phyloP scores from a whole-genome alignment of 2,797 vertebrate genomes.

The Decapterus maruadsi region DNA sequence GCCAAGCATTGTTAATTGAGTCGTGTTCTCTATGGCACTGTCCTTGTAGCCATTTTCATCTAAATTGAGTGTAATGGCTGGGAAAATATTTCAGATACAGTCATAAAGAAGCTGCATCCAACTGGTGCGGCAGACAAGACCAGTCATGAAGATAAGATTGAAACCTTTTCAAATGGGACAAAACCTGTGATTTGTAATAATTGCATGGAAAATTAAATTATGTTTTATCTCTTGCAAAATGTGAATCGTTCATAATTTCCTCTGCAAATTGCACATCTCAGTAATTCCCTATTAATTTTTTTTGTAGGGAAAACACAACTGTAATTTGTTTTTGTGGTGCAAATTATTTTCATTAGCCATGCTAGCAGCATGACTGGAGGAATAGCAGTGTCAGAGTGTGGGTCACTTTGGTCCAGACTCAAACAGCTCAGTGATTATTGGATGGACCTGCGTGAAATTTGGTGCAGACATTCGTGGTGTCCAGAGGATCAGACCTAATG shows the following conservation, averaged over 20 bases:
- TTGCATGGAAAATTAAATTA: background rate
- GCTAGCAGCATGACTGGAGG: background rate
- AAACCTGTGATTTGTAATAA: slow-evolving; percentile 34
- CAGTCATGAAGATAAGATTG: slow-evolving; percentile 29
- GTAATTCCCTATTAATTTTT: background rate
- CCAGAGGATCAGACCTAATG: background rate
- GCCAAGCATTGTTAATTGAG: slow-evolving; percentile 63
- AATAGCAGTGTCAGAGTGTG: background rate
- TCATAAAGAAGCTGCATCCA: slow-evolving; percentile 35
- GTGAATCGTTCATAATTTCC: slow-evolving; percentile 18
- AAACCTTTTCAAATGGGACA: slow-evolving; percentile 17
- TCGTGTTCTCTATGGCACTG: slow-evolving; percentile 28
- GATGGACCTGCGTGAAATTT: background rate
- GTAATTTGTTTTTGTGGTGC: background rate
- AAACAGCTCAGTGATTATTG: background rate
- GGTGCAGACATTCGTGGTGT: background rate
- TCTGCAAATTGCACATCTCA: background rate
- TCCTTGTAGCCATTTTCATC: slow-evolving; percentile 39
- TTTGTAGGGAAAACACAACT: background rate
- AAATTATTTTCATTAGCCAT: background rate
- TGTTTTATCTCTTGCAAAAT: slow-evolving; percentile 19
- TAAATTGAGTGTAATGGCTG: slow-evolving; percentile 47
- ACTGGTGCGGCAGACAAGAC: slow-evolving; percentile 17
- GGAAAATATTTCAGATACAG: slow-evolving; percentile 46
- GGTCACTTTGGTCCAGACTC: background rate